These are phyloP conservation scores for Antechinus flavipes DNA, from an alignment of 2,113 vertebrate genomes.

Conservation along the genomic window DNA sequence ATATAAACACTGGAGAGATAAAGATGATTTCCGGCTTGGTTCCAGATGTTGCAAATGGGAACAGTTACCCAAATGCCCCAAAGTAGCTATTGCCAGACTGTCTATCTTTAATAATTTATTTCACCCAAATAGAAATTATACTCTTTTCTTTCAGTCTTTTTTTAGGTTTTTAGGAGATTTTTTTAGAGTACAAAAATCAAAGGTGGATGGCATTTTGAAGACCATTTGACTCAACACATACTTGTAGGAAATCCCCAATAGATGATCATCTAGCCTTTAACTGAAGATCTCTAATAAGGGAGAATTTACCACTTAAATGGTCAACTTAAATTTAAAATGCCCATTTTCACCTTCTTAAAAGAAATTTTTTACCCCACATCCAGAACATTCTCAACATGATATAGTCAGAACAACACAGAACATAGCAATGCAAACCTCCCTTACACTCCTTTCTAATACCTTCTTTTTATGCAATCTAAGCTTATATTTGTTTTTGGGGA, in stretches of 20 bases:
- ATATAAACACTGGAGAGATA: background rate
- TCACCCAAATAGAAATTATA: background rate
- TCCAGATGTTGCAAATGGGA: background rate
- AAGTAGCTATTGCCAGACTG: background rate
- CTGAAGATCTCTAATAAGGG: background rate
- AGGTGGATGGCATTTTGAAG: background rate
- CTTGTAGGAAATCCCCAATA: background rate
- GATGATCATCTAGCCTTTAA: background rate
- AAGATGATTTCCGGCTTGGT: background rate
- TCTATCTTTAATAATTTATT: background rate
- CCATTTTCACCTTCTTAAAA: background rate
- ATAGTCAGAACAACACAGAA: background rate
- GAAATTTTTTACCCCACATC: background rate
- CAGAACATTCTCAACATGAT: background rate
- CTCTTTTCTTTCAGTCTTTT: background rate
- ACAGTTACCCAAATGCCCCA: background rate
- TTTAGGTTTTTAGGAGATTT: background rate
- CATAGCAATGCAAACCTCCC: background rate
- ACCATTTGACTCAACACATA: background rate
- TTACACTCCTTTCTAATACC: background rate
- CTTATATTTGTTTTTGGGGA: background rate
- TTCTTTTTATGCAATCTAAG: background rate
- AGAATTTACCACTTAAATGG: background rate
- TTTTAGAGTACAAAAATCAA: background rate
- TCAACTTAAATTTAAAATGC: background rate